Percentiles rank a stretch among this genome's conserved stretches.
Conservation (phyloP, 2,888 invertebrate species). For the Drosophila antonietae region DNA sequence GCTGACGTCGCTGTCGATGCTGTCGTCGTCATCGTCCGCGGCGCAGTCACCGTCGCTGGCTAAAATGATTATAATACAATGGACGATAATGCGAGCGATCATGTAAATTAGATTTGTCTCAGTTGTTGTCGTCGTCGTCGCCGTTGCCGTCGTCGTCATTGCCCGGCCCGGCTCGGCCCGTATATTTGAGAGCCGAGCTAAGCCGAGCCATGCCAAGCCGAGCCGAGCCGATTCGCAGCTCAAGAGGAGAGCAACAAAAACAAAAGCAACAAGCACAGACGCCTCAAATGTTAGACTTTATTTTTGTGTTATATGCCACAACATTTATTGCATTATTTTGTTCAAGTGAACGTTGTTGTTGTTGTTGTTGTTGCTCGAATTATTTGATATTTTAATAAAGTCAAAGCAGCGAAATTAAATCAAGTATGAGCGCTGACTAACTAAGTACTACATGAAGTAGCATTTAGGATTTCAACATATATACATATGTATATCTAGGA, state of each 20-base stretch:
- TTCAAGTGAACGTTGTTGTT: slow-evolving; percentile 36
- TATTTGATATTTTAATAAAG: slow-evolving; percentile 24
- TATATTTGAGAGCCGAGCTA: not conserved
- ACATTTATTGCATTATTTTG: slow-evolving; percentile 67
- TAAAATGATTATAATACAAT: slow-evolving; percentile 77
- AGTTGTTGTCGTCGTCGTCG: slow-evolving; percentile 44
- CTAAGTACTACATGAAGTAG: slow-evolving; percentile 35
- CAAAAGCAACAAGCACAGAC: slow-evolving; percentile 27
- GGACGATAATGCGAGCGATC: slow-evolving; percentile 80
- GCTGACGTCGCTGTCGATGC: slow-evolving; percentile 41
- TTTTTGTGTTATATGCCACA: slow-evolving; percentile 23
- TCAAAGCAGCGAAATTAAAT: slow-evolving; percentile 39
- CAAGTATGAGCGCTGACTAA: slow-evolving; percentile 42
- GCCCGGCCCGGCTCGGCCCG: not conserved
- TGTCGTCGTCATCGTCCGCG: not conserved
- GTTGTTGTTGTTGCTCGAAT: slow-evolving; percentile 14
- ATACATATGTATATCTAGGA: not conserved
- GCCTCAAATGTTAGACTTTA: slow-evolving; percentile 6
- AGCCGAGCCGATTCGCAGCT: slow-evolving; percentile 18
- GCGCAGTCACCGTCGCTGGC: slow-evolving; percentile 22
- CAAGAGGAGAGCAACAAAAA: slow-evolving; percentile 28
- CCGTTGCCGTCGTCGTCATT: not conserved
- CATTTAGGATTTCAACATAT: slow-evolving; percentile 2
- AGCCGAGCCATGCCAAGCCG: not conserved
- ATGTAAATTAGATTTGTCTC: slow-evolving; percentile 81